These are phyloP conservation scores for Crossocerus cetratus DNA, from an alignment of 2,888 invertebrate species.

Conservation along the genomic window DNA sequence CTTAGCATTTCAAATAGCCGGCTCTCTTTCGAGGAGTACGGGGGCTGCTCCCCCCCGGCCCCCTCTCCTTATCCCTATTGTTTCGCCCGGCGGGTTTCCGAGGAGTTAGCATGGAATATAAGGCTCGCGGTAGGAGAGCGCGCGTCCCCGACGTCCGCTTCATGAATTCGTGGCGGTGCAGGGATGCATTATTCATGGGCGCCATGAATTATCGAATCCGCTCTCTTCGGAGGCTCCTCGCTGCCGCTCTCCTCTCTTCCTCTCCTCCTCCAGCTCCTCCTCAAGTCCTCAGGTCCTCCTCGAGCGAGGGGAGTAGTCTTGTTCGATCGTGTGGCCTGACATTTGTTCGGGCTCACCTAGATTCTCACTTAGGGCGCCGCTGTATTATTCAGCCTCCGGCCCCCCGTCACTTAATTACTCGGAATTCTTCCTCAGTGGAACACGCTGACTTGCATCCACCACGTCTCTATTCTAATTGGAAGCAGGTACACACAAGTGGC, in stretches of 20 bases:
- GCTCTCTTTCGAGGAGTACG: background rate
- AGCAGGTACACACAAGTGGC: too few relatives aligned
- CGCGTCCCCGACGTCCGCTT: slow-evolving; percentile 43
- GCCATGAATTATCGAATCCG: slow-evolving; percentile 58
- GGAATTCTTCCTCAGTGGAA: background rate
- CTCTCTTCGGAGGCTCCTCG: slow-evolving; percentile 14
- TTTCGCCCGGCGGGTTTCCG: slow-evolving; percentile 29
- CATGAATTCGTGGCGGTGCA: slow-evolving; percentile 57
- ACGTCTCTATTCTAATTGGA: too few relatives aligned
- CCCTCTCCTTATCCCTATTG: slow-evolving; percentile 43
- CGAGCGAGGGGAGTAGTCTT: slow-evolving; percentile 1
- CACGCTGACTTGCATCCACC: too few relatives aligned
- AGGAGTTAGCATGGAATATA: slow-evolving; percentile 35
- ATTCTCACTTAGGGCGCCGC: slow-evolving; percentile 26
- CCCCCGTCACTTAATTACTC: slow-evolving; percentile 13
- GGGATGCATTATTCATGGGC: slow-evolving; percentile 56
- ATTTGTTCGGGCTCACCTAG: slow-evolving; percentile 52
- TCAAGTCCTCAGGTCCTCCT: too few relatives aligned
- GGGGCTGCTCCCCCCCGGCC: background rate
- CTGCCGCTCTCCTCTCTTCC: too few relatives aligned
- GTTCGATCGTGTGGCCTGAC: slow-evolving; percentile 48
- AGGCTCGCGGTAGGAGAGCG: slow-evolving; percentile 18
- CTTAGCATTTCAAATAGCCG: slow-evolving; percentile 54
- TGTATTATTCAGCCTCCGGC: slow-evolving; percentile 33
- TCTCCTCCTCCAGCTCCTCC: too few relatives aligned